A percentile compares a stretch with the other conserved stretches of the same genome.
Evolutionary conservation across 2,888 invertebrate genomes (phyloP).

Genomic region (Seira musarum): DNA sequence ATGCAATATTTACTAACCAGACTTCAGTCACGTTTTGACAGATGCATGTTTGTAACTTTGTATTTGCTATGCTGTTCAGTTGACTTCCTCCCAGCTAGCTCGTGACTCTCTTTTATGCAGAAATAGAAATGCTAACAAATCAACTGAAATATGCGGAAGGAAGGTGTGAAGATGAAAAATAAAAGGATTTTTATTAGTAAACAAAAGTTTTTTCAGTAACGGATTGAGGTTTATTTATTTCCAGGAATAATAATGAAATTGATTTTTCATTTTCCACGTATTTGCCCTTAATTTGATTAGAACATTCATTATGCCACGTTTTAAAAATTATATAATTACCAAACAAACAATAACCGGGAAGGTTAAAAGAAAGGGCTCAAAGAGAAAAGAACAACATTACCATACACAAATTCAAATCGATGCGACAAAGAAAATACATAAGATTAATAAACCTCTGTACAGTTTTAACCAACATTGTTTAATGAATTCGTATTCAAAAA

Average conservation of each 20-base stretch:
- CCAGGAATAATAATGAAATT: neutral
- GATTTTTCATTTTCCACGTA: neutral
- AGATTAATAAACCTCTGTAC: neutral
- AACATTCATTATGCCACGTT: conserved; percentile 22
- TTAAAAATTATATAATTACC: conserved; percentile 32
- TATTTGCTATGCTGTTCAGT: neutral
- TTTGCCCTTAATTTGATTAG: neutral
- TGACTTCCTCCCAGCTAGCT: too few relatives aligned
- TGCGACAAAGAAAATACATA: neutral
- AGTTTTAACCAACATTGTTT: neutral
- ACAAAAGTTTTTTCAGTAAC: neutral
- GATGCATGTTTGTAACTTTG: neutral
- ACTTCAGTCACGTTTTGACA: neutral
- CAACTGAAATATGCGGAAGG: too few relatives aligned
- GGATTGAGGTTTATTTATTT: neutral
- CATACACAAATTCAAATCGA: neutral
- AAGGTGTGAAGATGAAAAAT: neutral
- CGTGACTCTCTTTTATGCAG: too few relatives aligned
- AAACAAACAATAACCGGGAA: neutral
- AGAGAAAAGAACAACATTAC: neutral
- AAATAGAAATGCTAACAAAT: too few relatives aligned
- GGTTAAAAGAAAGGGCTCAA: neutral
- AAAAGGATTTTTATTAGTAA: neutral
- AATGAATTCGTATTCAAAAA: neutral
- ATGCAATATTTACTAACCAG: neutral